Conservation (phyloP, 2,113 vertebrate genomes). For the Cynopterus brachyotis region DNA sequence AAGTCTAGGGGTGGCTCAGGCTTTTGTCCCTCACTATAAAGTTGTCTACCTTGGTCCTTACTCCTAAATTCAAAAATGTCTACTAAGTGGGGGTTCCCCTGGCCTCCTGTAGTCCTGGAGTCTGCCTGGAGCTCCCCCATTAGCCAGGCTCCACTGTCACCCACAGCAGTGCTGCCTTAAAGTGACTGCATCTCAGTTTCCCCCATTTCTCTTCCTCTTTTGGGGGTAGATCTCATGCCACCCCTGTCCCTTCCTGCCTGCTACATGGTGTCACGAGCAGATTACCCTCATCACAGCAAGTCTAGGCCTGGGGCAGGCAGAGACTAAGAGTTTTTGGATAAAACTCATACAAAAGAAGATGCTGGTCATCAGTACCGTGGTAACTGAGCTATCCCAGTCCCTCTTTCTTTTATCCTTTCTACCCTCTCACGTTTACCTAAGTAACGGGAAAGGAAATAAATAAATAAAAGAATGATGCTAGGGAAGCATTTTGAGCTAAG, state of each 20-base stretch:
- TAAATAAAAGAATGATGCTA: background rate
- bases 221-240: background rate
- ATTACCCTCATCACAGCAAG: background rate
- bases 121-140: accelerated
- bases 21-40: background rate
- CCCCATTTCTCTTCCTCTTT: background rate
- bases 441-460: background rate
- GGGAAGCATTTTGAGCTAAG: background rate
- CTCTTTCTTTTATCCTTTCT: background rate
- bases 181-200: background rate
- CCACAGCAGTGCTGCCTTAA: background rate
- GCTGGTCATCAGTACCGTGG: background rate
- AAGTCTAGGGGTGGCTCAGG: background rate
- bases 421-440: background rate
- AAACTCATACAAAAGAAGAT: background rate
- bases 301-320: background rate
- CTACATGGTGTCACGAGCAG: background rate
- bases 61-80: background rate
- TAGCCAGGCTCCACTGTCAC: background rate
- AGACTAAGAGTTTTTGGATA: background rate
- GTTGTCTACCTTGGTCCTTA: background rate
- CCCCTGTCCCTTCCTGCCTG: background rate
- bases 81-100: background rate
- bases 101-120: background rate
- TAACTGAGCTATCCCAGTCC: background rate